A percentile compares a stretch with the other conserved stretches of the same genome.
phyloP scores from a whole-genome alignment of 2,888 invertebrate genomes.

The Athalia circularis region DNA sequence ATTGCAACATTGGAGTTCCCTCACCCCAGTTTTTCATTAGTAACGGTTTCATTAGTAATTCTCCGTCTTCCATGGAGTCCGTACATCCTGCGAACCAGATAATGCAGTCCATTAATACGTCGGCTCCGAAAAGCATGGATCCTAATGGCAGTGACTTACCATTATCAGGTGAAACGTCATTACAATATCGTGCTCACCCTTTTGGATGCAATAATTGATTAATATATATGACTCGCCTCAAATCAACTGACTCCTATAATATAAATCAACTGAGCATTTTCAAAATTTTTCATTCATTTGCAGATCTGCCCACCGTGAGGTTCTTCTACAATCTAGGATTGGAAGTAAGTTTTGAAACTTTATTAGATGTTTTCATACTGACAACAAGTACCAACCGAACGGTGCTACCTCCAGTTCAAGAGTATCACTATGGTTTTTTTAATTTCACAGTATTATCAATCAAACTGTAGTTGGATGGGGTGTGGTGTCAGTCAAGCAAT shows the following conservation, averaged over 20 bases:
- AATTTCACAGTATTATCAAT: slow-evolving; percentile 60
- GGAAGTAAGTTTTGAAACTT: slow-evolving; percentile 68
- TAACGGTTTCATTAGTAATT: slow-evolving; percentile 4
- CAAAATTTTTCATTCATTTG: slow-evolving; percentile 61
- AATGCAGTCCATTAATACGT: slow-evolving; percentile 63
- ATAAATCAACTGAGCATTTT: slow-evolving; percentile 56
- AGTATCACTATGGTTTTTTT: slow-evolving; percentile 25
- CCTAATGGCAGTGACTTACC: slow-evolving; percentile 78
- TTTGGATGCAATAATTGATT: slow-evolving; percentile 15
- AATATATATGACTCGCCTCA: slow-evolving; percentile 7
- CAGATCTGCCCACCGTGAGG: slow-evolving; percentile 79
- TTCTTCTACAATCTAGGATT: slow-evolving; percentile 83
- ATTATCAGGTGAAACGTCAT: slow-evolving; percentile 74
- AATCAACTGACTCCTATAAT: slow-evolving; percentile 44
- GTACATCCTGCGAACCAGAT: slow-evolving; percentile 52
- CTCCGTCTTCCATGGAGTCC: slow-evolving; percentile 30
- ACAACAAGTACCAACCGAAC: too few relatives aligned
- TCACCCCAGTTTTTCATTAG: slow-evolving; percentile 31
- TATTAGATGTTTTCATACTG: too few relatives aligned
- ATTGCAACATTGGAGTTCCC: slow-evolving; percentile 25
- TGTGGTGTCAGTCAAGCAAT: slow-evolving; percentile 56
- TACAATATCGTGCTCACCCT: slow-evolving; percentile 36
- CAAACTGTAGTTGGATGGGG: slow-evolving; percentile 59
- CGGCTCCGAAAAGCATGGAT: slow-evolving; percentile 71
- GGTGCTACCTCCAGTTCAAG: too few relatives aligned